phyloP scores from a whole-genome alignment of 2,797 vertebrate species.

The Sparidentex hasta region DNA sequence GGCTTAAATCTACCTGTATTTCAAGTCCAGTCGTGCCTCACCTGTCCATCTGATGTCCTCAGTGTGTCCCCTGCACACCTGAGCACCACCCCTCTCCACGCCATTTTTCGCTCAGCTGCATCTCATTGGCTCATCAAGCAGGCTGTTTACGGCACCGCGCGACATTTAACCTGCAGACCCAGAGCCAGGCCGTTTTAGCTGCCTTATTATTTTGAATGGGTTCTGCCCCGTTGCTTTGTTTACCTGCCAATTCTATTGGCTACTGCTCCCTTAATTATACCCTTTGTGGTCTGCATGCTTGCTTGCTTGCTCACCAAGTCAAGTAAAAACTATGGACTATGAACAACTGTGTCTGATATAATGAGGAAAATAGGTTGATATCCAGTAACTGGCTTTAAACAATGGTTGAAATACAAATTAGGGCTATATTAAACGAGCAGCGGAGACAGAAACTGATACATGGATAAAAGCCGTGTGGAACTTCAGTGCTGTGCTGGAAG shows the following conservation, averaged over 20 bases:
- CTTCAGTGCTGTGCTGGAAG: no score
- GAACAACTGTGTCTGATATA: slow-evolving; percentile 1
- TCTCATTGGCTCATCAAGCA: slow-evolving; percentile 38
- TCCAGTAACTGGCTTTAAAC: not conserved
- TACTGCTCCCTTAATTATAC: slow-evolving; percentile 38
- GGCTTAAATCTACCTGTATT: slow-evolving; percentile 12
- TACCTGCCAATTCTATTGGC: slow-evolving; percentile 22
- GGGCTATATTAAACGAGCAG: not conserved
- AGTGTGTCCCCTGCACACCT: slow-evolving; percentile 21
- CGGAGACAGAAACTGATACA: not conserved
- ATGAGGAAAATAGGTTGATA: not conserved
- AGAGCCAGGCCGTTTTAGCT: slow-evolving; percentile 18
- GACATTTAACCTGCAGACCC: slow-evolving; percentile 34
- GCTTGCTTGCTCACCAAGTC: slow-evolving; percentile 13
- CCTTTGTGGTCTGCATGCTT: slow-evolving; percentile 18
- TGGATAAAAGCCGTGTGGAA: not conserved
- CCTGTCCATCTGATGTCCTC: slow-evolving; percentile 53
- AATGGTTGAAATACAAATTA: not conserved
- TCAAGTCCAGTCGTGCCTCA: slow-evolving; percentile 11
- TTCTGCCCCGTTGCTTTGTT: slow-evolving; percentile 22
- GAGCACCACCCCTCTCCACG: not conserved
- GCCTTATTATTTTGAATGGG: slow-evolving; percentile 7
- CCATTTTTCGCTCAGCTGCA: slow-evolving; percentile 15
- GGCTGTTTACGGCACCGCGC: slow-evolving; percentile 32
- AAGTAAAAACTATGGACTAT: slow-evolving; percentile 8